A percentile compares a stretch with the other conserved stretches of the same genome.
phyloP scores from a whole-genome alignment of 1,140 invertebrate genomes.

The Anadara kagoshimensis region DNA sequence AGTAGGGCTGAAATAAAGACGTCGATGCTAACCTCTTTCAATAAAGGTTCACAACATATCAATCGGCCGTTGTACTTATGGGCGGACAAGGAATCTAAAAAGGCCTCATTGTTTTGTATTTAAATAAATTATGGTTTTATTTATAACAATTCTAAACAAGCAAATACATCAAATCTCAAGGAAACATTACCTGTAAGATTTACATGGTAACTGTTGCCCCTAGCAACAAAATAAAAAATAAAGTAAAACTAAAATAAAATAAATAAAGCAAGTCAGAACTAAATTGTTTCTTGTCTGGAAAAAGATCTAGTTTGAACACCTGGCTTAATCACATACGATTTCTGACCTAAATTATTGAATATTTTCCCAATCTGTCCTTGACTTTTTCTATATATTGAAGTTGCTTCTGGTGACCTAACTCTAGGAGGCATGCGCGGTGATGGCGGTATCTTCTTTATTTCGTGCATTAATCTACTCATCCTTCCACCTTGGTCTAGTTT shows the following conservation, averaged over 20 bases:
- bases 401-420: conserved; percentile 40
- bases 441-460: conserved; percentile 37
- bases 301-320: conserved; percentile 17
- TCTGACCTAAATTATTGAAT: conserved; percentile 22
- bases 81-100: too few species aligned
- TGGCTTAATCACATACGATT: conserved; percentile 23
- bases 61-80: too few species aligned
- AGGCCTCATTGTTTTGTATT: too few species aligned
- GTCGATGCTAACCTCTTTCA: too few species aligned
- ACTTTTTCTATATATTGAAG: conserved; percentile 29
- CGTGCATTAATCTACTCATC: conserved; percentile 57
- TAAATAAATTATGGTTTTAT: not conserved
- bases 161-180: conserved; percentile 6
- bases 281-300: too few species aligned
- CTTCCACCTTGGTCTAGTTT: conserved; percentile 57
- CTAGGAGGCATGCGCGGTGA: conserved; percentile 47
- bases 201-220: too few species aligned
- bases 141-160: not conserved
- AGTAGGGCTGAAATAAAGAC: too few species aligned
- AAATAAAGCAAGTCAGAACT: too few species aligned
- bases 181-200: not conserved
- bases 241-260: too few species aligned
- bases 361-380: conserved; percentile 22
- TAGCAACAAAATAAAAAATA: too few species aligned
- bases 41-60: too few species aligned